Base-by-base conservation (phyloP, 2,113 vertebrate genomes). In the Leptobrachium leishanense region DNA sequence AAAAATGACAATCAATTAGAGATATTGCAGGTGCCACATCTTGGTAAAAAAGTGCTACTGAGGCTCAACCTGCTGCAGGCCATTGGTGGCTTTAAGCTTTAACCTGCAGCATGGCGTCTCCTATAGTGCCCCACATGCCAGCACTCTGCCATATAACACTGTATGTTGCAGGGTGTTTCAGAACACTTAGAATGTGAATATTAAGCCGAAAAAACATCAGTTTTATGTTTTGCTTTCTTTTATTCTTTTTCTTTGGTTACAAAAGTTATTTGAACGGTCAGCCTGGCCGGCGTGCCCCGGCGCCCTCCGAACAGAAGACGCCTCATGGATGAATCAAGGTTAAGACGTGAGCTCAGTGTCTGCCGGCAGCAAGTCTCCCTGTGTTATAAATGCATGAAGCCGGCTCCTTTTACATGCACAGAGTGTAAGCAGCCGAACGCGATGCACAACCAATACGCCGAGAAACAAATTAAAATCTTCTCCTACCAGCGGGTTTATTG, bases 321-420 rank as follows among this genome's bases (percentile, higher is more conserved):
- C 57, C 50, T 72, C 50, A 15, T 71, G 76, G 20, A 40, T 50
- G 59, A 71, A 78, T 71, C 55, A 64, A 72, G 76, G 68, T 72
- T 71, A 78, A 5, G 46, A 71, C 55, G 46, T 76, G 13, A 72
- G 76, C 12, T 31, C 20, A 55, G 10, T 72, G 43, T 64, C 76
- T 71, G n/a, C 43, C 62, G 53, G 67, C 39, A 50, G 54, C 68
- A 44, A 11, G 67, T 12, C 46, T 62, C 53, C 20, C 20, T 31
- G 31, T 62, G 7, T 41, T 9, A 6, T 63, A 63, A 68, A 64
- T 57, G 55, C 67, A 77, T 39, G 42, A 70, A 44, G 50, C 46
- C 8, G 2, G 3, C 15, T 70, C n/a, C 40, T 43, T 74, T n/a
- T 5, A 50, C 31, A 70, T 70, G 68, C 68, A 70, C 20, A 46